Evolutionary conservation across 2,888 invertebrate species (phyloP).

Genomic region (Carterocephalus palaemon): DNA sequence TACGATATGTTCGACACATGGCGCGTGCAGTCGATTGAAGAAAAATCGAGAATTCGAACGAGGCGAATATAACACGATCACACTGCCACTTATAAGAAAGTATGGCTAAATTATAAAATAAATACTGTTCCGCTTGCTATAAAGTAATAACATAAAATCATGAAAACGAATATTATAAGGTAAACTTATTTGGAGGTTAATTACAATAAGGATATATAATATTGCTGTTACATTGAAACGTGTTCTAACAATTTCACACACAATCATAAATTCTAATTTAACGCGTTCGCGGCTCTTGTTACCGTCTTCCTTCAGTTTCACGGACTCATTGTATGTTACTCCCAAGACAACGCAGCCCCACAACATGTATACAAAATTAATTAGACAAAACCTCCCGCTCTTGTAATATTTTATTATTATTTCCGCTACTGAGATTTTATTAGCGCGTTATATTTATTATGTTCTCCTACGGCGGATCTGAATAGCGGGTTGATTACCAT

Average conservation of each 20-base stretch:
- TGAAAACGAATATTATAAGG: background rate
- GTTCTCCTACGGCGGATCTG: constrained; percentile 67
- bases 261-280: constrained; percentile 79
- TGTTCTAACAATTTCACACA: constrained; percentile 75
- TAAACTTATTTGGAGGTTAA: background rate
- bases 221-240: constrained; percentile 49
- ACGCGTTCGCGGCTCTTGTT: constrained; percentile 71
- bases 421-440: constrained; percentile 72
- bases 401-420: constrained; percentile 78
- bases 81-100: constrained; percentile 33
- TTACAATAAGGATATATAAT: constrained; percentile 22
- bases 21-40: constrained; percentile 58
- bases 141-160: no score
- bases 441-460: constrained; percentile 72
- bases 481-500: constrained; percentile 72
- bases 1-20: constrained; percentile 55
- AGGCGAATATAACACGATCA: constrained; percentile 52
- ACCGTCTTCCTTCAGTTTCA: constrained; percentile 63
- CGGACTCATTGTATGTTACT: constrained; percentile 71
- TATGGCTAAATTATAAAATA: background rate
- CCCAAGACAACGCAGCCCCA: constrained; percentile 74
- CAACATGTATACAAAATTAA: constrained; percentile 76
- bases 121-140: no score
- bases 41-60: constrained; percentile 60
- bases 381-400: constrained; percentile 74